phyloP scores from a whole-genome alignment of 2,888 invertebrate species.

The Dexiosoma caninum region DNA sequence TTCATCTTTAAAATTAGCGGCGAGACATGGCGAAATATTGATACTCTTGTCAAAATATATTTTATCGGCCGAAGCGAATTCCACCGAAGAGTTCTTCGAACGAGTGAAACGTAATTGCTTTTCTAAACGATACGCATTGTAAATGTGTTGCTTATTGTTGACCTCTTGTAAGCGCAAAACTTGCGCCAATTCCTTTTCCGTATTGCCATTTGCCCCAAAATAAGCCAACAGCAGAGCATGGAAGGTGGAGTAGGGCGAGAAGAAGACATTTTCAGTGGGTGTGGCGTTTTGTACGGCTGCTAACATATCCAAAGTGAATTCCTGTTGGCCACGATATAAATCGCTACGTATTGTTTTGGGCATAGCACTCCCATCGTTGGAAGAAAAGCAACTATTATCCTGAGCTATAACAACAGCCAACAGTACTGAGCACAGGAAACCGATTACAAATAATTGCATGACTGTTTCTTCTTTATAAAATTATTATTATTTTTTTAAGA shows the following conservation, averaged over 20 bases:
- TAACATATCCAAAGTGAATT: constrained; percentile 85
- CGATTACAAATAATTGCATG: constrained; percentile 36
- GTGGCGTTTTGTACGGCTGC: constrained; percentile 83
- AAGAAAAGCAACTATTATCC: constrained; percentile 50
- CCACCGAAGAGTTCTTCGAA: constrained; percentile 81
- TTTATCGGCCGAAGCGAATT: constrained; percentile 87
- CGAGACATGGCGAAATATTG: constrained; percentile 81
- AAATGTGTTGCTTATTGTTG: constrained; percentile 83
- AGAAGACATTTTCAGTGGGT: constrained; percentile 88
- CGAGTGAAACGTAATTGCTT: constrained; percentile 80
- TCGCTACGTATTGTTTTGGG: constrained; percentile 65
- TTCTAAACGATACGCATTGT: constrained; percentile 86
- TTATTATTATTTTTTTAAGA: neutral
- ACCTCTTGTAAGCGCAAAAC: constrained; percentile 74
- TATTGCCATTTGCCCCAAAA: constrained; percentile 85
- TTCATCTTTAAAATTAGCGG: constrained; percentile 82
- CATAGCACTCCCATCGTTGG: constrained; percentile 42
- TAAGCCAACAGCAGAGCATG: constrained; percentile 88
- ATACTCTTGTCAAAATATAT: constrained; percentile 82
- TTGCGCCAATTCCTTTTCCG: constrained; percentile 79
- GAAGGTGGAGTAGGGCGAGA: constrained; percentile 92
- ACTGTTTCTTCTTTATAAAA: no score
- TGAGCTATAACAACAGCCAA: constrained; percentile 41
- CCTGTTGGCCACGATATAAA: constrained; percentile 81
- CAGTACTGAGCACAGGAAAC: constrained; percentile 35